These are phyloP conservation scores for Ferrisia virgata DNA, from an alignment of 2,888 invertebrate genomes.

Conservation along the genomic window DNA sequence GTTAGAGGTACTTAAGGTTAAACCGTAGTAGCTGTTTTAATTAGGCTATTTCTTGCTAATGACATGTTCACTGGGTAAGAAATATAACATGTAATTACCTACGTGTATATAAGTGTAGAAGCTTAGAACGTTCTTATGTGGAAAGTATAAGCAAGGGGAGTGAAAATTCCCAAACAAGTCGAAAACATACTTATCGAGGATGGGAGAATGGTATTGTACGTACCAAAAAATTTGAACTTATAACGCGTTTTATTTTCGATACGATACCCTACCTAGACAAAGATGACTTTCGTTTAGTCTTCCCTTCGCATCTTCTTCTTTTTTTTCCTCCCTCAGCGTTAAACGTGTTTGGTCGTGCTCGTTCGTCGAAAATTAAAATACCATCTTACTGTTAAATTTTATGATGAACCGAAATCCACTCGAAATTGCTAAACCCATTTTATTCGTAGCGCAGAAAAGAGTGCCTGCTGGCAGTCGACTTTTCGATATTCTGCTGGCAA, in stretches of 20 bases:
- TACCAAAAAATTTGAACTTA: conserved; percentile 3
- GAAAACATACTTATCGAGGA: not conserved
- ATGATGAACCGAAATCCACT: conserved; percentile 9
- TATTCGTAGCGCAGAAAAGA: not conserved
- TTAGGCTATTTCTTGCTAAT: conserved; percentile 18
- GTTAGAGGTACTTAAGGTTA: not conserved
- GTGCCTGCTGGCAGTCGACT: not conserved
- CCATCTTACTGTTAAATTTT: conserved; percentile 25
- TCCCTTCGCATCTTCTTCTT: not conserved
- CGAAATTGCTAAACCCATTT: conserved; percentile 15
- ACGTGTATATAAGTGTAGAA: not conserved
- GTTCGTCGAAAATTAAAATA: conserved; percentile 28
- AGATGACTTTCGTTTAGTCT: too few species aligned
- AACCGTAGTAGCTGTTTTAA: not conserved
- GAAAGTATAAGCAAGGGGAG: not conserved
- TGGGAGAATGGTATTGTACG: not conserved
- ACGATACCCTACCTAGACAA: not conserved
- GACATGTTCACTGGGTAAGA: not conserved
- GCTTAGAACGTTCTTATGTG: too few species aligned
- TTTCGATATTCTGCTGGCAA: conserved; percentile 1
- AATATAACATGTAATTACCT: not conserved
- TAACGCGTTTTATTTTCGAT: not conserved
- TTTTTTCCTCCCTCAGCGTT: not conserved
- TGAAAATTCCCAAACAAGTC: not conserved
- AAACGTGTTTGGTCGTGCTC: not conserved